Percentiles rank a stretch among this genome's conserved stretches.
These are phyloP conservation scores for Drosophila bunnanda DNA, from an alignment of 2,888 invertebrate species.

Conservation along the genomic window DNA sequence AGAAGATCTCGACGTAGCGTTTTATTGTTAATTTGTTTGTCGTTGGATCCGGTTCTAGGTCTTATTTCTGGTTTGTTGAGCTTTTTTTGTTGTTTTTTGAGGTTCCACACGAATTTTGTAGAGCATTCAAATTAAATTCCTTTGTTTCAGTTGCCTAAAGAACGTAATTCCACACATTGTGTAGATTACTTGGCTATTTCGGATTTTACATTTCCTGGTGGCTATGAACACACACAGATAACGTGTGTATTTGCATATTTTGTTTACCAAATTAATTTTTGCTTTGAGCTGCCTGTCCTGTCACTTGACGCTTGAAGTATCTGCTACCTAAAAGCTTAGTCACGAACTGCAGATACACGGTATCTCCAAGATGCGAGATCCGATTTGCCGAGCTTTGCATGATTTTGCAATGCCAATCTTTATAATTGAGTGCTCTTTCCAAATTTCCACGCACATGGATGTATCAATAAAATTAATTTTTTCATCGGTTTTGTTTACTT, in stretches of 20 bases:
- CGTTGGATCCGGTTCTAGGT: conserved; percentile 71
- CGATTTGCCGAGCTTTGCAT: conserved; percentile 45
- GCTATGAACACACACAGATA: not conserved
- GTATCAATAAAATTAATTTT: conserved; percentile 34
- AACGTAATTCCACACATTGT: conserved; percentile 20
- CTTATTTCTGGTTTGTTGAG: conserved; percentile 68
- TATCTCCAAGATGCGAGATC: conserved; percentile 55
- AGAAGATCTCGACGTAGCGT: conserved; percentile 42
- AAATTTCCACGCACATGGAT: conserved; percentile 40
- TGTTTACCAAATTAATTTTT: conserved; percentile 67
- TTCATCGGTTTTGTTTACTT: conserved; percentile 5
- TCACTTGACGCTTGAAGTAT: conserved; percentile 56
- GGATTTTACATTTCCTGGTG: conserved; percentile 67
- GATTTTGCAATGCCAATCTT: conserved; percentile 60
- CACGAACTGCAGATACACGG: conserved; percentile 69
- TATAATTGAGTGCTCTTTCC: conserved; percentile 51
- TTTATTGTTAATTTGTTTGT: conserved; percentile 71
- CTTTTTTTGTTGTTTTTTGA: conserved; percentile 7
- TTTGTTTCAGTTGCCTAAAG: conserved; percentile 54
- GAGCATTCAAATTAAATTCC: conserved; percentile 54
- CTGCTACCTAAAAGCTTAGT: conserved; percentile 68
- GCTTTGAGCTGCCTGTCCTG: conserved; percentile 64
- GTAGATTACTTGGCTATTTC: conserved; percentile 43
- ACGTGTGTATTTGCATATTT: conserved; percentile 21
- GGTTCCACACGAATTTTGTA: conserved; percentile 40